Evolutionary conservation across 1,140 invertebrate genomes (phyloP), one percentile per base, ranked within the genome.

Genomic region (Copidosoma floridanum): DNA sequence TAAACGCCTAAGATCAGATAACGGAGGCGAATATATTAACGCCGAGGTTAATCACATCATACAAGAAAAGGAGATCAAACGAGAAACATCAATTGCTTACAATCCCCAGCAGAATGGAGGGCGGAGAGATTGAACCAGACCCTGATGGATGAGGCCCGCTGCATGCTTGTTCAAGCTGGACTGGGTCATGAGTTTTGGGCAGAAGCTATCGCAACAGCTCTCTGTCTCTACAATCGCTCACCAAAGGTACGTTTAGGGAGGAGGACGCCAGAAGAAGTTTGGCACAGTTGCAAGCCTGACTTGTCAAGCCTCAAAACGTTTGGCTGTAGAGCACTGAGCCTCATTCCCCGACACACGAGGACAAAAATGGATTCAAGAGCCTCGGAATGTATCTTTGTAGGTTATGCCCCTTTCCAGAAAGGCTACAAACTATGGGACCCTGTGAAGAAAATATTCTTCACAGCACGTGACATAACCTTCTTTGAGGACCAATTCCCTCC

Each of bases 231-330:
- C 3, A 52, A 52, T 18, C 4, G 6, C 12, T 38, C 50, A 2
- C 50, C 50, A 14, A 37, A 40, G 16, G 29, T 12, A 20, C 27
- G 44, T 3, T 20, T 66, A 2, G 24, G 40, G 14, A 18, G 23
- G 74, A 41, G 57, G 61, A 68, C 65, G 48, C 71, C 73, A 27
- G 55, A 69, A 43, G 70, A 73, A 57, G 54, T 69, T 16, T 77
- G 73, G 74, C 57, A 41, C 51, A 63, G 66, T 14, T 41, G 58
- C 32, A 69, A 61, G 41, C 60, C 64, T 18, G 57, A 75, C 65
- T 44, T 81, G 1, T 65, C 43, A 16, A 56, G 79, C 61, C 27
- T 80, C 12, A 61, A 67, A 57, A 61, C 73, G n/a, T 81, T 82
- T 71, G 77, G 78, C 14, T 70, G 41, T 50, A 58, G 44, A 72